phyloP scores from a whole-genome alignment of 2,888 invertebrate genomes.

The Lepidocyrtoides sp. region DNA sequence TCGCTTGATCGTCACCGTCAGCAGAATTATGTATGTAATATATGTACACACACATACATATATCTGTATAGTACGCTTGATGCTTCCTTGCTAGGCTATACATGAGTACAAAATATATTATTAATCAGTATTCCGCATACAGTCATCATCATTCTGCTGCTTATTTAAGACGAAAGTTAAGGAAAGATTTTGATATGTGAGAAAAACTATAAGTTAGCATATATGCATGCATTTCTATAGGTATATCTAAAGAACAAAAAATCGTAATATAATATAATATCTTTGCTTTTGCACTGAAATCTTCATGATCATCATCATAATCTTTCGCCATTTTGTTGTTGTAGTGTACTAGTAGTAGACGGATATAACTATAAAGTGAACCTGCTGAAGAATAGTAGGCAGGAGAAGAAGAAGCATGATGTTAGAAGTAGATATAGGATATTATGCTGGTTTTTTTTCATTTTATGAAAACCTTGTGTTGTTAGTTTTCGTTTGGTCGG shows the following conservation, averaged over 20 bases:
- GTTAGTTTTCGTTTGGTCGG: constrained; percentile 13
- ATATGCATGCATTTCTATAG: constrained; percentile 10
- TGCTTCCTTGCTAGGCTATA: constrained; percentile 15
- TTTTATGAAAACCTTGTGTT: constrained; percentile 21
- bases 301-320: constrained; percentile 51
- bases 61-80: constrained; percentile 1
- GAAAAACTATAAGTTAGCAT: not conserved
- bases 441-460: not conserved
- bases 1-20: constrained; percentile 37
- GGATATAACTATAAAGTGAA: not conserved
- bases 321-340: constrained; percentile 22
- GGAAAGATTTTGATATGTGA: constrained; percentile 35
- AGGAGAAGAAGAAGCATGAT: not conserved
- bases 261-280: not conserved
- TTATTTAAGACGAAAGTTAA: not conserved
- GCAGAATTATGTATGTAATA: constrained; percentile 23
- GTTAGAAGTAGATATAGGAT: not conserved
- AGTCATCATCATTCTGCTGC: not conserved
- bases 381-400: not conserved
- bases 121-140: constrained; percentile 5
- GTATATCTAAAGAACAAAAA: not conserved
- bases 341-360: not conserved
- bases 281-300: constrained; percentile 31
- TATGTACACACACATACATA: too few species aligned
- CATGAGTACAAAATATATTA: not conserved